Evolutionary conservation across 2,888 invertebrate genomes (phyloP), one percentile per base, ranked within the genome.

Genomic region (Mesorhabditis belari): DNA sequence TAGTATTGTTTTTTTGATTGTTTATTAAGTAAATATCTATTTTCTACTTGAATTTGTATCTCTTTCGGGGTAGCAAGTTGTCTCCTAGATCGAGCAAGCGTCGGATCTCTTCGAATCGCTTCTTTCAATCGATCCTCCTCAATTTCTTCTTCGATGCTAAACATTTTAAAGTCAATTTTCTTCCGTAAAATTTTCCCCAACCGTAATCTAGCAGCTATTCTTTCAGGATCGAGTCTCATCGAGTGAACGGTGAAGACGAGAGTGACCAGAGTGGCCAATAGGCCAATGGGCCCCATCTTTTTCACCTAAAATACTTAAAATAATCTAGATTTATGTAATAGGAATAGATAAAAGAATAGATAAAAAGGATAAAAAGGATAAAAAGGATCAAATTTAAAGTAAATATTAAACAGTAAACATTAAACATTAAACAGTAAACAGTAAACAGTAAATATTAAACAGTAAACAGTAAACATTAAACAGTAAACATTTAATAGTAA

Each of bases 41-140:
- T 17, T 6, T 6, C 5, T 52, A 58, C 51, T 29, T 59, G 35
- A 19, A 58, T 58, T 4, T 25, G 23, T 4, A 58, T 58, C 21
- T 58, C 58, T n/a, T 58, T 58, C 9, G 58, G 58, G 28, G 58
- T 58, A 1, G 58, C 58, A n/a, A 58, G 27, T 52, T 58, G 58
- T 58, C 58, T 27, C 24, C 58, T 27, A 54, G 12, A 51, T 51
- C 51, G 17, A 21, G 51, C 51, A 6, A 51, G 51, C 9, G 5
- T 12, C 17, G 35, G 35, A 51, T 12, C 51, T 6, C 51, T 51
- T 12, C 19, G n/a, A 21, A 12, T 21, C 51, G 51, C 51, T 57
- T 71, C 78, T 67, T 77, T 76, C 53, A 78, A 77, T 57, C 71
- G 77, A 54, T 77, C 74, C 62, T 78, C 78, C 56, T 78, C 77